Percentiles rank a stretch among this genome's conserved stretches.
phyloP scores from a whole-genome alignment of 2,888 invertebrate species.

The Clepsis dumicolana region DNA sequence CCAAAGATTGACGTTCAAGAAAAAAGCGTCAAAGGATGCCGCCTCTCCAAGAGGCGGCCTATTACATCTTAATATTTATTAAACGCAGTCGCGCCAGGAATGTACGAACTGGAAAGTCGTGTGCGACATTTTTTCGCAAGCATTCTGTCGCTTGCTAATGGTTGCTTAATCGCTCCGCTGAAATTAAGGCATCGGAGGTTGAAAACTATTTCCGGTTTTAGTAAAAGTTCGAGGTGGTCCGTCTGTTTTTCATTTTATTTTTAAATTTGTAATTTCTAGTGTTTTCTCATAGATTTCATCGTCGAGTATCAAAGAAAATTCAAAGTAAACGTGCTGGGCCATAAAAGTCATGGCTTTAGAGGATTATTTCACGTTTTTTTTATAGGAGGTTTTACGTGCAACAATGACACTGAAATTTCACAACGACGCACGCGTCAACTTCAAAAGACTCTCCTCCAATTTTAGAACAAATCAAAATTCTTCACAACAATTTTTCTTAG shows the following conservation, averaged over 20 bases:
- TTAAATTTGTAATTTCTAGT: no score
- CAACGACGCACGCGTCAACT: neutral
- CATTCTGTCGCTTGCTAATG: constrained; percentile 37
- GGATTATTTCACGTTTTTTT: neutral
- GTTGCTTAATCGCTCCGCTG: constrained; percentile 31
- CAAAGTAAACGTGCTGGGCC: no score
- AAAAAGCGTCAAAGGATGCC: neutral
- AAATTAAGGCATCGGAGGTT: constrained; percentile 29
- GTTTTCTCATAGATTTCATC: no score
- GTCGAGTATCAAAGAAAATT: neutral
- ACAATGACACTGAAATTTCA: neutral
- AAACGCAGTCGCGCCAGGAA: constrained; percentile 28
- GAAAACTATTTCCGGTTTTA: constrained; percentile 22
- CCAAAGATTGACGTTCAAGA: neutral
- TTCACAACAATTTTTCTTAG: constrained; percentile 27
- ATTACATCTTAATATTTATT: constrained; percentile 21
- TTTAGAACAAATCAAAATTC: constrained; percentile 38
- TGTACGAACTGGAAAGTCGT: constrained; percentile 33
- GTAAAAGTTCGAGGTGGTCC: neutral
- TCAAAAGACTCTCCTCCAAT: constrained; percentile 4
- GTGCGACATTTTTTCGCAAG: constrained; percentile 30
- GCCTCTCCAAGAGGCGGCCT: neutral
- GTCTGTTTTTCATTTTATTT: neutral
- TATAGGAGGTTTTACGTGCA: neutral
- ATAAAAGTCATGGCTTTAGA: no score